These are phyloP conservation scores for Thymallus thymallus DNA, from an alignment of 2,113 vertebrate species.

Conservation along the genomic window DNA sequence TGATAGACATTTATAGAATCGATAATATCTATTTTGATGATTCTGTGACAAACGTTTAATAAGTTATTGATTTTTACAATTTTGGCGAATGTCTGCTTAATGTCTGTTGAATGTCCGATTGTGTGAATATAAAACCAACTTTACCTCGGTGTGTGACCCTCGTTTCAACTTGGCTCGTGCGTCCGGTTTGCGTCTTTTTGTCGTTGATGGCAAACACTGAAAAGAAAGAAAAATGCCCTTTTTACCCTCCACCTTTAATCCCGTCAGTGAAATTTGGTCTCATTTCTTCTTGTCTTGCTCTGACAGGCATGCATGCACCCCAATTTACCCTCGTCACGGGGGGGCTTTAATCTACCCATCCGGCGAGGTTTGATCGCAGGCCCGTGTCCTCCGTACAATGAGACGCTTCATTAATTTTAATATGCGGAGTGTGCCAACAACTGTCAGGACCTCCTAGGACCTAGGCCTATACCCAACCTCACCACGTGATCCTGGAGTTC, in stretches of 20 bases:
- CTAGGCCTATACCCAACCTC: conserved; percentile 40
- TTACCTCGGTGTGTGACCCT: too few species aligned
- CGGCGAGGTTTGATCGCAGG: conserved; percentile 64
- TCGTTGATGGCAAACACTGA: conserved; percentile 42
- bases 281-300: conserved; percentile 39
- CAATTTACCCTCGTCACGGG: conserved; percentile 34
- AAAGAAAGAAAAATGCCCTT: conserved; percentile 36
- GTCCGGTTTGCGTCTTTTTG: conserved; percentile 7
- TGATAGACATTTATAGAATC: too few species aligned
- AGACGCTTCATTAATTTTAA: conserved; percentile 74
- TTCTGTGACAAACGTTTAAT: too few species aligned
- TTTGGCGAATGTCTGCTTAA: too few species aligned
- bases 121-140: too few species aligned
- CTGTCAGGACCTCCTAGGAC: conserved; percentile 49
- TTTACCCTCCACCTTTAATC: conserved; percentile 35
- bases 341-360: conserved; percentile 37
- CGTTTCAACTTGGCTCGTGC: conserved; percentile 28
- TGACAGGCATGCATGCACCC: conserved; percentile 51
- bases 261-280: conserved; percentile 34
- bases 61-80: too few species aligned
- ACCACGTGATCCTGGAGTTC: conserved; percentile 40
- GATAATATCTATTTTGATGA: too few species aligned
- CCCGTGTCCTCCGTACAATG: conserved; percentile 60
- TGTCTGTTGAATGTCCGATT: too few species aligned
- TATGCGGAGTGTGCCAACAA: conserved; percentile 71